These are phyloP conservation scores for Tyrannus savana DNA, from an alignment of 2,113 vertebrate species.

Conservation along the genomic window DNA sequence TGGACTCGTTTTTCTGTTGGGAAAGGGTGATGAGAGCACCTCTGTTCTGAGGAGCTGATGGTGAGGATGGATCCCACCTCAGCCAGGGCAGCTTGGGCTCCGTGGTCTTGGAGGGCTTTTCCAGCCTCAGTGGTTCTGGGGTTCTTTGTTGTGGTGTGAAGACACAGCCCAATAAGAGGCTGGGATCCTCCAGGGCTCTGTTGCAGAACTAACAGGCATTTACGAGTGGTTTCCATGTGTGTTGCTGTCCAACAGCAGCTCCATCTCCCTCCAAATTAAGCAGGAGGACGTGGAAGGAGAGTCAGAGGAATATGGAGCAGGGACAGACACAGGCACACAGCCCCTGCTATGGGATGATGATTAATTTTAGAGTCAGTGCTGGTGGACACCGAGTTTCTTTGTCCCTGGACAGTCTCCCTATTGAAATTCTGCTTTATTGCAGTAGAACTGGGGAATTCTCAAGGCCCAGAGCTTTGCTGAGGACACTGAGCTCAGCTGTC, in stretches of 20 bases:
- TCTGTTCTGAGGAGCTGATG: neutral
- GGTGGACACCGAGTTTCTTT: neutral
- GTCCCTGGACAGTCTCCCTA: neutral
- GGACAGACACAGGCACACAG: neutral
- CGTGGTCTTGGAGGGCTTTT: rapidly evolving
- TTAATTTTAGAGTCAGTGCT: neutral
- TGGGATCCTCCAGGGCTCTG: neutral
- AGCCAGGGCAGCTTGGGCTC: neutral
- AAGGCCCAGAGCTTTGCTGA: neutral
- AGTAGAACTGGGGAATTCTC: neutral
- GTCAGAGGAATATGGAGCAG: neutral
- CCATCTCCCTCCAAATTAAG: neutral
- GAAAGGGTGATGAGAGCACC: neutral
- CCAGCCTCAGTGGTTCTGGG: neutral
- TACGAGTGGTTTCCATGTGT: neutral
- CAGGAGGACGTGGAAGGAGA: constrained; percentile 33
- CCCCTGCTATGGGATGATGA: neutral
- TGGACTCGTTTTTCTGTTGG: neutral
- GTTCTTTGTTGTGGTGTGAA: neutral
- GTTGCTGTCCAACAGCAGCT: constrained; percentile 38
- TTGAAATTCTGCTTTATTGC: neutral
- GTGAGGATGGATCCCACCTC: neutral
- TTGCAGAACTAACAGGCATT: constrained; percentile 4
- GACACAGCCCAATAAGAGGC: neutral
- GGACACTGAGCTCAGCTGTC: neutral